Conservation (phyloP, 2,113 vertebrate genomes). For the Psammodynastes pulverulentus region DNA sequence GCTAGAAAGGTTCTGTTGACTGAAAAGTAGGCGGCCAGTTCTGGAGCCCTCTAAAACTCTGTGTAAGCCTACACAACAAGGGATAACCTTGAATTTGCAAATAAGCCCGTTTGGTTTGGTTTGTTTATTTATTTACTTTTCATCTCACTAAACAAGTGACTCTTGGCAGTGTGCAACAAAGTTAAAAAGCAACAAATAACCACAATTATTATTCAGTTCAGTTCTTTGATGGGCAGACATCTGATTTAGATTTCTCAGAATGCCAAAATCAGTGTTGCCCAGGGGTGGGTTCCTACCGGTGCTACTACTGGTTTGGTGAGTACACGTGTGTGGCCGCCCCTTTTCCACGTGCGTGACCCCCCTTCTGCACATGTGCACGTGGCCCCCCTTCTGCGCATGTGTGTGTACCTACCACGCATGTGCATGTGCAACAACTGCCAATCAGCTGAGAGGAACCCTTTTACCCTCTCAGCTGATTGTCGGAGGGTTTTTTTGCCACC, state of each 20-base stretch:
- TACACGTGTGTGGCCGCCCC: no score
- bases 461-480: no score
- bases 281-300: no score
- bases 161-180: not conserved
- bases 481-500: no score
- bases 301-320: no score
- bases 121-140: not conserved
- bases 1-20: not conserved
- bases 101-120: not conserved
- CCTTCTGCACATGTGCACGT: no score
- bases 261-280: not conserved
- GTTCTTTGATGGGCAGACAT: not conserved
- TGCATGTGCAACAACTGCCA: no score
- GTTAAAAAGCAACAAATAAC: not conserved
- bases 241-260: not conserved
- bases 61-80: not conserved
- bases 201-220: not conserved
- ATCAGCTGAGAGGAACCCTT: no score
- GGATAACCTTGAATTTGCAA: not conserved
- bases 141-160: not conserved
- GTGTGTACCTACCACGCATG: no score
- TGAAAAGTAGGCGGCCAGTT: not conserved
- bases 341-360: no score
- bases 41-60: not conserved
- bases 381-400: no score